Evolutionary conservation across 2,113 vertebrate genomes (phyloP).

Genomic region (Passer domesticus): DNA sequence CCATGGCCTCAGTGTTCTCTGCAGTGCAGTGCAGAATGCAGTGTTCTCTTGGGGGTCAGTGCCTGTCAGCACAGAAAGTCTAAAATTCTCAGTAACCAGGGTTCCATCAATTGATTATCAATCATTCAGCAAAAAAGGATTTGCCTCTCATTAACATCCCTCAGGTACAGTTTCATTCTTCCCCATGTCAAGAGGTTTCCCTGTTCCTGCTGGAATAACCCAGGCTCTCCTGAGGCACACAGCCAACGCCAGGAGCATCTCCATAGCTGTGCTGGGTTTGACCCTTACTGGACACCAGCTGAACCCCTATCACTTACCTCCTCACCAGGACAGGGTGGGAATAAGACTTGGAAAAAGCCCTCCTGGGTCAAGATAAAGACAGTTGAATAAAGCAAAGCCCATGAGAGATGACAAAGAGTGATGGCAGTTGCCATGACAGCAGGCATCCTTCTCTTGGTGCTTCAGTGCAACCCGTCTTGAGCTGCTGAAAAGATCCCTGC

Average conservation of each 20-base stretch:
- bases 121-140: not conserved
- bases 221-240: not conserved
- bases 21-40: too few relatives aligned
- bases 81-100: not conserved
- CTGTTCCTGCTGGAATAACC: not conserved
- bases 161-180: not conserved
- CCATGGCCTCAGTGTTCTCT: too few relatives aligned
- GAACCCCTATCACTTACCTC: not conserved
- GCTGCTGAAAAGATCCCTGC: not conserved
- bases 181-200: accelerated
- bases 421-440: not conserved
- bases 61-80: not conserved
- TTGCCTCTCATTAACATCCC: not conserved
- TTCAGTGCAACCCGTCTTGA: not conserved
- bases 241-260: not conserved
- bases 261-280: not conserved
- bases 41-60: not conserved
- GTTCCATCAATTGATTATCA: not conserved
- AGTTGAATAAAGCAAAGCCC: not conserved
- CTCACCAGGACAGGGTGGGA: not conserved
- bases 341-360: not conserved
- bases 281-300: not conserved
- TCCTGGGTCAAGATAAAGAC: not conserved
- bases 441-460: not conserved
- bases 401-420: not conserved